These are phyloP conservation scores for Trissonchulus sp. DNA, from an alignment of 2,888 invertebrate species.

Conservation along the genomic window DNA sequence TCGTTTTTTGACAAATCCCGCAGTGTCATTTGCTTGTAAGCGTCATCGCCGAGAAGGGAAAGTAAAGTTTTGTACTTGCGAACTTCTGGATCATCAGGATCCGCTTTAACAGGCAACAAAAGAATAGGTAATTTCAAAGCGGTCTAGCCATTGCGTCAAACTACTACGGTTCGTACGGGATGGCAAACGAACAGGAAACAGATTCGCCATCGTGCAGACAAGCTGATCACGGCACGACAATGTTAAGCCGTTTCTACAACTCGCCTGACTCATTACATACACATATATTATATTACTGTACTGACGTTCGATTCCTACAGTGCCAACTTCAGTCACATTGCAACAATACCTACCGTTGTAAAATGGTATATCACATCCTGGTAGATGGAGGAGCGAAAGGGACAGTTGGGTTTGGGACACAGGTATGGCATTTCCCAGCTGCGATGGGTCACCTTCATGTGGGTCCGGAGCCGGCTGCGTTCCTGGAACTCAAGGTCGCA, in stretches of 20 bases:
- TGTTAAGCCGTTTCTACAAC: too few species aligned
- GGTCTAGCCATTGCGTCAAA: not conserved
- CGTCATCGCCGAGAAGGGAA: not conserved
- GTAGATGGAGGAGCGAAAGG: constrained; percentile 16
- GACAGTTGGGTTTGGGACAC: constrained; percentile 11
- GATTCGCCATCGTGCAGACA: too few species aligned
- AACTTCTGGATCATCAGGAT: not conserved
- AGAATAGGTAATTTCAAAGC: not conserved
- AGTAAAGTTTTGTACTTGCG: not conserved
- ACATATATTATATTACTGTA: too few species aligned
- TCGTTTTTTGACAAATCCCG: not conserved
- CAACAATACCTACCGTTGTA: constrained; percentile 20
- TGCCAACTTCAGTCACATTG: too few species aligned
- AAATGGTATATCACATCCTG: constrained; percentile 18
- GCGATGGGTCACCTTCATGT: not conserved
- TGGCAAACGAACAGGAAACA: not conserved
- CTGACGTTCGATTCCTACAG: too few species aligned
- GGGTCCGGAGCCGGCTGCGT: not conserved
- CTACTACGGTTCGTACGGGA: not conserved
- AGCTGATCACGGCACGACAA: too few species aligned
- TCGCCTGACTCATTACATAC: too few species aligned
- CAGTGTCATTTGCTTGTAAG: not conserved
- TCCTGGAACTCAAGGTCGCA: constrained; percentile 17
- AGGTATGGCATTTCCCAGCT: constrained; percentile 14
- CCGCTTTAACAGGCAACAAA: not conserved